These are phyloP conservation scores for Diachasma alloeum DNA, from an alignment of 1,140 invertebrate species.

Conservation along the genomic window DNA sequence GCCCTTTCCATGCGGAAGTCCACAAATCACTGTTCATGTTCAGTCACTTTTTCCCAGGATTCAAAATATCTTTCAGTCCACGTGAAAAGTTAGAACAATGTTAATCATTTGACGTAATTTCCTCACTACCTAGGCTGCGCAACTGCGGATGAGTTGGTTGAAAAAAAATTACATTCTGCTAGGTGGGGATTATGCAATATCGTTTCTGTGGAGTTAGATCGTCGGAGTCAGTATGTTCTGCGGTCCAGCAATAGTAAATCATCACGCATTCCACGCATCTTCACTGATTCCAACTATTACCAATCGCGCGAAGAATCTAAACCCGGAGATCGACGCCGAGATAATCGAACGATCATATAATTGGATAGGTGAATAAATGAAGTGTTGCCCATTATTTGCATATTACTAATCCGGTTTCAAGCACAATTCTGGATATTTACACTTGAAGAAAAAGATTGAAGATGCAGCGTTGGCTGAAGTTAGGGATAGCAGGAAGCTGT, in stretches of 20 bases:
- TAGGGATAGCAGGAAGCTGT: conserved; percentile 53
- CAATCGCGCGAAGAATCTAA: background rate
- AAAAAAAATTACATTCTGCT: background rate
- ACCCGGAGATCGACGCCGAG: background rate
- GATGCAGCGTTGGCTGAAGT: conserved; percentile 40
- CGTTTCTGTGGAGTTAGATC: conserved; percentile 9
- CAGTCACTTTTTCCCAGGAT: too few species aligned
- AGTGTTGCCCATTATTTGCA: background rate
- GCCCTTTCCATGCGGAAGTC: too few species aligned
- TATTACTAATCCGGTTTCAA: too few species aligned
- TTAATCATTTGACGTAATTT: background rate
- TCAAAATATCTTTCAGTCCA: too few species aligned
- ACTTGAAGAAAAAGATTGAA: background rate
- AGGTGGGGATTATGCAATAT: conserved; percentile 21
- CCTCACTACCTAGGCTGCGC: background rate
- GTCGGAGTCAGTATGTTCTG: conserved; percentile 6
- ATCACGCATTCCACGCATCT: background rate
- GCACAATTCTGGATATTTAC: background rate
- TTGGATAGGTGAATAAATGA: background rate
- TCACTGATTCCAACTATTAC: background rate
- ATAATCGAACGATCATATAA: background rate
- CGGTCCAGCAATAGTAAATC: conserved; percentile 3
- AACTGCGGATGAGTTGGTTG: background rate
- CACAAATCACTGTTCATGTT: too few species aligned
- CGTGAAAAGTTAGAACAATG: too few species aligned